A percentile compares a stretch with the other conserved stretches of the same genome.
Conservation (phyloP, 2,888 invertebrate species). For the Petrophora chlorosata region DNA sequence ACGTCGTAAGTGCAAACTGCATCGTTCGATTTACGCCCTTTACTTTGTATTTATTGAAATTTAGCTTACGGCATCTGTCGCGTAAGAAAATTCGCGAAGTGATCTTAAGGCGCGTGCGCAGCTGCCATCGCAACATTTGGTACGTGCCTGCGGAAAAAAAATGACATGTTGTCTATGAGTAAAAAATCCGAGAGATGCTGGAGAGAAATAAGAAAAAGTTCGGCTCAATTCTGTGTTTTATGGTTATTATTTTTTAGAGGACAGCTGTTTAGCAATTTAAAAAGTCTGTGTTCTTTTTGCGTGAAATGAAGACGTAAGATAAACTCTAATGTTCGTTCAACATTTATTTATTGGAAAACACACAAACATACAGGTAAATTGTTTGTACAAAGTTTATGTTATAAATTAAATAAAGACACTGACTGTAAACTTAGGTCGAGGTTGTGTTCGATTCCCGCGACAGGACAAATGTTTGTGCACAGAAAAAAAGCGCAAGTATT, state of each 20-base stretch:
- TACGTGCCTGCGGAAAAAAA: slow-evolving; percentile 65
- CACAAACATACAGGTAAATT: too few relatives aligned
- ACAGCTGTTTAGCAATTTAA: slow-evolving; percentile 17
- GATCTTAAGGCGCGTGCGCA: slow-evolving; percentile 61
- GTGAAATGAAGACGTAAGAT: neutral
- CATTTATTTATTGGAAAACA: too few relatives aligned
- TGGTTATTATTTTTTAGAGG: slow-evolving; percentile 18
- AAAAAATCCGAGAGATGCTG: slow-evolving; percentile 36
- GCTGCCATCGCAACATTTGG: slow-evolving; percentile 76
- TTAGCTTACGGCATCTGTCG: slow-evolving; percentile 54
- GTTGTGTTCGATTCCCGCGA: too few relatives aligned
- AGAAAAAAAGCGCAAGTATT: too few relatives aligned
- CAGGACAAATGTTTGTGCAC: too few relatives aligned
- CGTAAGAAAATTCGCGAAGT: slow-evolving; percentile 71
- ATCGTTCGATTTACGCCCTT: slow-evolving; percentile 40
- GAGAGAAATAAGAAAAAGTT: slow-evolving; percentile 26
- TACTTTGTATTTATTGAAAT: slow-evolving; percentile 28
- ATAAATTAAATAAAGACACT: too few relatives aligned
- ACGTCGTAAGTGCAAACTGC: slow-evolving; percentile 21
- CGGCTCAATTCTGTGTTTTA: slow-evolving; percentile 23
- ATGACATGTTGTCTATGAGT: slow-evolving; percentile 46
- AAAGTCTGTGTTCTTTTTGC: neutral
- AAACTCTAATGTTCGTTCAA: too few relatives aligned
- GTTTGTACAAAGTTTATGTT: too few relatives aligned
- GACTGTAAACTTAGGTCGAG: too few relatives aligned